Base-by-base conservation (phyloP, 1,140 invertebrate genomes). In the Hypothenemus hampei region DNA sequence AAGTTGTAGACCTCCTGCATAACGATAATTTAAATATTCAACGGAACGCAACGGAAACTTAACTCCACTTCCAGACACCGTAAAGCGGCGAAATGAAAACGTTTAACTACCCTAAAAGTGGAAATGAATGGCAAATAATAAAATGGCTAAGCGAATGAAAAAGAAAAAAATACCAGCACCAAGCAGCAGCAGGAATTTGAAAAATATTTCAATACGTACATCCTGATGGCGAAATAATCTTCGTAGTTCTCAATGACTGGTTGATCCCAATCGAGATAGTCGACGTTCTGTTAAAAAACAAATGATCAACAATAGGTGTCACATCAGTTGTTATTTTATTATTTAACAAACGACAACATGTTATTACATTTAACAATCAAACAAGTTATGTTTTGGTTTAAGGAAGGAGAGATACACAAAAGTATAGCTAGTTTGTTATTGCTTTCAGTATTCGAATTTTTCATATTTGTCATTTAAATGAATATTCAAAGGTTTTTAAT, bases 281-380 rank as follows among this genome's bases (percentile, higher is more conserved):
- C 72, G 71, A 57, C 72, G 65, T 71, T 71, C 72, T 73, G 72
- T 66, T 65, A 72, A 73, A 63, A 70, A 67, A 59, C 8, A 15
- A 52, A 24, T n/a, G n/a, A n/a, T n/a, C n/a, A n/a, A n/a, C n/a
- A n/a, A n/a, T n/a, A n/a, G n/a, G 43, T 24, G 26, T 31, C 13
- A n/a, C 1, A 39, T 15, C 36, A 39, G 16, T 15, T 16, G 3
- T 39, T 19, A 39, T 11, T 39, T 11, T n/a, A n/a, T n/a, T n/a
- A 13, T 8, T 11, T 31, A 11, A 31, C 26, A 31, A 1, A 13
- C 13, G 10, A 13, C 26, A 31, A 31, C 26, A 1, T 31, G 26
- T 31, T 31, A 31, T 31, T 31, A 31, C 1, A 31, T 11, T 13
- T n/a, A 31, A 31, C 26, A 31, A 31, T 13, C 10, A 31, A 8